Base-by-base conservation (phyloP, 37 sponge, comb jelly and placozoan species). In the Trichoplax adhaerens region DNA sequence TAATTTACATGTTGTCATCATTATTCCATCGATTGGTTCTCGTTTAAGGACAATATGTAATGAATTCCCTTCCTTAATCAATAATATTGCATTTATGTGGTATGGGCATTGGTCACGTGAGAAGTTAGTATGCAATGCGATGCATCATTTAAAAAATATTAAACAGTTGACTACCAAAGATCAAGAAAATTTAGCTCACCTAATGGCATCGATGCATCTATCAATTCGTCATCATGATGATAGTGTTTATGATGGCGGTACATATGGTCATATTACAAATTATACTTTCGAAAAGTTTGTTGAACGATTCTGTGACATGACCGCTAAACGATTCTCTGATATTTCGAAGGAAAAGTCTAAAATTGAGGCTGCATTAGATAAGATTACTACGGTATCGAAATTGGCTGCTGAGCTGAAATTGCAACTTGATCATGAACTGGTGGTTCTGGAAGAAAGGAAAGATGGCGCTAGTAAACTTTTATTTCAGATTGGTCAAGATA, bases 401-500 rank as follows among this genome's bases (percentile, higher is more conserved):
- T 65, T 70, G 62, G 68, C 51, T 50, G 68, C 2, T n/a, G 65
- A 68, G 8, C 70, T 91, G 58, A 68, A 77, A 62, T 82, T 75
- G 68, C 74, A 64, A 54, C 66, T 87, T 6, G 68, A 66, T 58
- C 71, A 69, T 52, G 81, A 81, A 54, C 62, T 53, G 3, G 56
- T 53, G 3, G 56, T 68, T 3, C 59, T 91, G 70, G 75, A 66
- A 49, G 93, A 91, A 74, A 91, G 82, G 76, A 69, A 69, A 8
- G 74, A 68, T 58, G 81, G 74, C 3, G 75, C 65, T 12, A 50
- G 62, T 54, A 83, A 86, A 54, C 77, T 87, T 29, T 76, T 91
- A 70, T 70, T 73, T 1, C 93, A 87, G 71, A 68, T 86, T 3
- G 88, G 93, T 0, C 88, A 86, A 56, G 93, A 91, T 68, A 84